Evolutionary conservation across 1,140 invertebrate genomes (phyloP).

Genomic region (Notospermus geniculatus): DNA sequence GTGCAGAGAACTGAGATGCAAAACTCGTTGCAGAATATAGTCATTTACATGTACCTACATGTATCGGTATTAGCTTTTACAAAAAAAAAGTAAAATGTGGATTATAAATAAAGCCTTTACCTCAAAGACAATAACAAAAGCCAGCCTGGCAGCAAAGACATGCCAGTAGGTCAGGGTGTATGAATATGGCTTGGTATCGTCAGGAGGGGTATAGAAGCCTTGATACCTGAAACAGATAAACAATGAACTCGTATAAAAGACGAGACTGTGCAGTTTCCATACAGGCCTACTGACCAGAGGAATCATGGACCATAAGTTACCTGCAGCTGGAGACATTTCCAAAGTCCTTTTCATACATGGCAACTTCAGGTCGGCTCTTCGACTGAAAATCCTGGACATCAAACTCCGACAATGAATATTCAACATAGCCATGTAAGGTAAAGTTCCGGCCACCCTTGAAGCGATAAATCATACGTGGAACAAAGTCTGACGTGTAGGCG

Average conservation of each 20-base stretch:
- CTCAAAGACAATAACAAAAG: slow-evolving; percentile 92
- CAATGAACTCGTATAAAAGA: slow-evolving; percentile 29
- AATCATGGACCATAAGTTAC: too few relatives aligned
- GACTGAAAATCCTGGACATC: slow-evolving; percentile 68
- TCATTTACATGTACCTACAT: too few relatives aligned
- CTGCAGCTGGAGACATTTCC: slow-evolving; percentile 63
- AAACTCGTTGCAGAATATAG: slow-evolving; percentile 1
- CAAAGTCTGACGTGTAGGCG: slow-evolving; percentile 51
- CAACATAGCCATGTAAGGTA: slow-evolving; percentile 74
- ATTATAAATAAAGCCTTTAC: slow-evolving; percentile 66
- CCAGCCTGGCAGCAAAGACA: slow-evolving; percentile 85
- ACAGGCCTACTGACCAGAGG: too few relatives aligned
- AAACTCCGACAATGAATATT: slow-evolving; percentile 80
- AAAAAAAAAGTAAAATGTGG: slow-evolving; percentile 44
- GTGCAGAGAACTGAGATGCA: too few relatives aligned
- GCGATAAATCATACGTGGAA: slow-evolving; percentile 53
- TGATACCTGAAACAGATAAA: slow-evolving; percentile 39
- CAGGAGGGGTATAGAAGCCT: slow-evolving; percentile 32
- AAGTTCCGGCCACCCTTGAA: slow-evolving; percentile 63
- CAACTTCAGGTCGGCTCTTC: slow-evolving; percentile 41
- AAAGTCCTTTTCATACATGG: slow-evolving; percentile 42
- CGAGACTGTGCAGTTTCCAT: too few relatives aligned
- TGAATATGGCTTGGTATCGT: slow-evolving; percentile 42
- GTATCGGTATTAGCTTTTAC: background rate
- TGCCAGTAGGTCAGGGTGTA: slow-evolving; percentile 91